These are phyloP conservation scores for Trachops cirrhosus DNA, from an alignment of 2,797 vertebrate species.

Conservation along the genomic window DNA sequence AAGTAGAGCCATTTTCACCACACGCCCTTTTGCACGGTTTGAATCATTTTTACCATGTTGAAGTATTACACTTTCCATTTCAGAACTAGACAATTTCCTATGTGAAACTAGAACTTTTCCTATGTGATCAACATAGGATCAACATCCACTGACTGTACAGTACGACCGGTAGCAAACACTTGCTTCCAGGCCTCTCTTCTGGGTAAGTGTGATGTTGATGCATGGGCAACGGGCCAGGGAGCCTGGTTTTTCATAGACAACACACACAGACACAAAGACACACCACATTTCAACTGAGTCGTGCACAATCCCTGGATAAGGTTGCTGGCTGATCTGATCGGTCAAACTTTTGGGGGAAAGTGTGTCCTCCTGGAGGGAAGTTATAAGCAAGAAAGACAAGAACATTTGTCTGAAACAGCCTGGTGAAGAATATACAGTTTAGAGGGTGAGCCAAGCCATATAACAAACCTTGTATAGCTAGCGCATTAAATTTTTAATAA, in stretches of 20 bases:
- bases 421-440: background rate
- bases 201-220: background rate
- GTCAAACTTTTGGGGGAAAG: background rate
- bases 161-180: no score
- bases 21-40: background rate
- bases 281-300: background rate
- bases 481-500: background rate
- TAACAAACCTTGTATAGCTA: background rate
- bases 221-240: background rate
- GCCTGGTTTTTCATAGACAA: background rate
- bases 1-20: background rate
- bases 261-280: background rate
- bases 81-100: background rate
- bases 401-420: background rate
- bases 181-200: background rate
- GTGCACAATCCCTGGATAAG: background rate
- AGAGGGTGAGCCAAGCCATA: background rate
- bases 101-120: no score
- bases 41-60: background rate
- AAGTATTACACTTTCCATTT: background rate
- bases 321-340: background rate
- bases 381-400: background rate
- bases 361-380: background rate
- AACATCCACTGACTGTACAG: background rate
- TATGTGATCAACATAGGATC: background rate